phyloP scores from a whole-genome alignment of 1,140 invertebrate genomes.

The Harpegnathos saltator region DNA sequence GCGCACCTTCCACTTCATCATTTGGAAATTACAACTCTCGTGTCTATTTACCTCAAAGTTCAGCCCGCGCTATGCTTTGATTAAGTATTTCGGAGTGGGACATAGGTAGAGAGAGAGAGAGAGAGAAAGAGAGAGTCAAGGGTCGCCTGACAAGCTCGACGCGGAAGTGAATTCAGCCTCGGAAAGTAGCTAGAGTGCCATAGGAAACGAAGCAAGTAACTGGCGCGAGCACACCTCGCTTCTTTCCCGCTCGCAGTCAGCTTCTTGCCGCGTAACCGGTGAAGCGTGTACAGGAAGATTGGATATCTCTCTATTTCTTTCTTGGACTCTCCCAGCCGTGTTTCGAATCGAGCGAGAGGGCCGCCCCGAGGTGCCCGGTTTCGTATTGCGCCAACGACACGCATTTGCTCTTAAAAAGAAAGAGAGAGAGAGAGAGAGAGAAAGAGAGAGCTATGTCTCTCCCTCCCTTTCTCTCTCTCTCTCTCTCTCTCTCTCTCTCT shows the following conservation, averaged over 20 bases:
- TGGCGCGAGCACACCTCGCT: slow-evolving; percentile 1
- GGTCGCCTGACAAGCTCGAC: slow-evolving; percentile 54
- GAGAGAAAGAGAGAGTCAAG: slow-evolving; percentile 32
- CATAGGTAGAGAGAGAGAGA: too few relatives aligned
- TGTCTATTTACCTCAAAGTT: slow-evolving; percentile 4
- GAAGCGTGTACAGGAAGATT: slow-evolving; percentile 47
- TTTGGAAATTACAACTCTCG: slow-evolving; percentile 10
- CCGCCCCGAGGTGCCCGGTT: slow-evolving; percentile 1
- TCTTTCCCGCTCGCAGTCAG: slow-evolving; percentile 21
- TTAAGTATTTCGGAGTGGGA: slow-evolving; percentile 60
- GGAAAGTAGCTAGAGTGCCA: slow-evolving; percentile 12
- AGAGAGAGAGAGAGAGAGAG: too few relatives aligned
- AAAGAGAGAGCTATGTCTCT: too few relatives aligned
- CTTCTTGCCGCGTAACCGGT: slow-evolving; percentile 15
- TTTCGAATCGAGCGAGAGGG: neutral
- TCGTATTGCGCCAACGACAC: slow-evolving; percentile 11
- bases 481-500: too few relatives aligned
- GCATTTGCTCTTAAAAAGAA: slow-evolving; percentile 25
- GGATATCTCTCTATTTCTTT: slow-evolving; percentile 50
- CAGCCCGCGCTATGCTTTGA: slow-evolving; percentile 52
- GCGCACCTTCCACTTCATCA: neutral
- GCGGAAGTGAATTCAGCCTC: slow-evolving; percentile 52
- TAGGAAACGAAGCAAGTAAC: slow-evolving; percentile 42
- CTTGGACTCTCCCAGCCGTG: neutral
- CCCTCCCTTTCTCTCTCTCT: too few relatives aligned